Evolutionary conservation across 92 coral and sea anemone genomes (phyloP), one percentile per base, ranked within the genome.

Genomic region (Hydrozoanthus gracilis): DNA sequence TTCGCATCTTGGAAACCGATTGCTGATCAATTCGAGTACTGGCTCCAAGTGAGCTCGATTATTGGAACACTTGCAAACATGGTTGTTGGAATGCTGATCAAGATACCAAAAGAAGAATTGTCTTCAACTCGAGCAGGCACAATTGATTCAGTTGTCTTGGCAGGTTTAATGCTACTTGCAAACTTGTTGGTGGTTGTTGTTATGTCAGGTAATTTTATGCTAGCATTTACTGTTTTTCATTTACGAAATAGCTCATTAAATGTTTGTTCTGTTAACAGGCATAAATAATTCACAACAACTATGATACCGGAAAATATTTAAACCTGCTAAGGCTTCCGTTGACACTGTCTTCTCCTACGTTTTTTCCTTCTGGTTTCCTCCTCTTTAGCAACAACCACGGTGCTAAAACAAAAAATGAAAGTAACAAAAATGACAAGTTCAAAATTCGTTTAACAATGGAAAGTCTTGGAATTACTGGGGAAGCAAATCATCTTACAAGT

Each of bases 1-100:
- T 12, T 71, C 7, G 76, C 76, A n/a, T 4, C 52, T 44, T 12
- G 6, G 7, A 71, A 71, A 52, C 76, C 76, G 3, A 10, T 71
- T 9, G 52, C 86, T 11, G 91, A 90, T 76, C 27, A 51, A 18
- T 83, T 90, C 69, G 93, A 90, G 79, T 90, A 90, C 83, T 87
- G 88, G 93, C 69, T 91, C 61, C 88, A 91, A 51, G 71, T 83
- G 13, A 78, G 76, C 12, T 83, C 93, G 61, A 76, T 91, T 12
- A 16, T 87, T 44, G 93, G 91, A 9, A 52, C 56, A 67, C 88
- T 88, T 50, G 86, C 82, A 8, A 91, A 86, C 44, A 64, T 91
- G 69, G 77, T 84, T 44, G 75, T 83, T 58, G 93, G 93, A 12
- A 87, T 91, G 86, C 83, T 91, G 18, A 55, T 91, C 51, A 91